phyloP scores from a whole-genome alignment of 2,797 vertebrate species.

The Aplochiton taeniatus region DNA sequence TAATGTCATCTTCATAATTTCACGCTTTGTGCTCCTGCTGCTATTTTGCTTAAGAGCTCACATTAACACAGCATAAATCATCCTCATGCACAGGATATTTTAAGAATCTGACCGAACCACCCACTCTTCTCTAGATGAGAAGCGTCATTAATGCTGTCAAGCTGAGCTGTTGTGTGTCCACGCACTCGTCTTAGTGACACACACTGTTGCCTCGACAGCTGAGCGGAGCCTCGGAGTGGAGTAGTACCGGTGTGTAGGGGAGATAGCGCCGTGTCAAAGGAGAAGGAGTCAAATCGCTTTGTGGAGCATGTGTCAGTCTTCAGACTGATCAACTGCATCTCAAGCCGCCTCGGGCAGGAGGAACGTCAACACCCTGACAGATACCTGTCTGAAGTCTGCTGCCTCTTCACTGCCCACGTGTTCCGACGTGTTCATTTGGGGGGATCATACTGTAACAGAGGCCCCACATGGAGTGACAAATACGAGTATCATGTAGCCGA shows the following conservation, averaged over 20 bases:
- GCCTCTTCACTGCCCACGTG: not conserved
- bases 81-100: no score
- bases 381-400: not conserved
- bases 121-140: constrained; percentile 25
- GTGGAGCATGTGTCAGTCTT: constrained; percentile 4
- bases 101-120: constrained; percentile 1
- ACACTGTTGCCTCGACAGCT: constrained; percentile 40
- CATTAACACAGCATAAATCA: no score
- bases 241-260: constrained; percentile 7
- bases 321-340: constrained; percentile 10
- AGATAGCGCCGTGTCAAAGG: constrained; percentile 7
- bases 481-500: constrained; percentile 12
- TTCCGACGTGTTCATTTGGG: not conserved
- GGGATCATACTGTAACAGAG: not conserved
- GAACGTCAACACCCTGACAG: not conserved
- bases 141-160: constrained; percentile 32
- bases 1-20: no score
- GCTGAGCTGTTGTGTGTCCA: constrained; percentile 27
- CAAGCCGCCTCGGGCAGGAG: not conserved
- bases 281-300: constrained; percentile 25
- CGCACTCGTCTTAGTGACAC: constrained; percentile 37
- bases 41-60: no score
- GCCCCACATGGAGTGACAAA: constrained; percentile 12
- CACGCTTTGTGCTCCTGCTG: no score
- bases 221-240: constrained; percentile 3